These are phyloP conservation scores for Anadara kagoshimensis DNA, from an alignment of 1,140 invertebrate species.

Conservation along the genomic window DNA sequence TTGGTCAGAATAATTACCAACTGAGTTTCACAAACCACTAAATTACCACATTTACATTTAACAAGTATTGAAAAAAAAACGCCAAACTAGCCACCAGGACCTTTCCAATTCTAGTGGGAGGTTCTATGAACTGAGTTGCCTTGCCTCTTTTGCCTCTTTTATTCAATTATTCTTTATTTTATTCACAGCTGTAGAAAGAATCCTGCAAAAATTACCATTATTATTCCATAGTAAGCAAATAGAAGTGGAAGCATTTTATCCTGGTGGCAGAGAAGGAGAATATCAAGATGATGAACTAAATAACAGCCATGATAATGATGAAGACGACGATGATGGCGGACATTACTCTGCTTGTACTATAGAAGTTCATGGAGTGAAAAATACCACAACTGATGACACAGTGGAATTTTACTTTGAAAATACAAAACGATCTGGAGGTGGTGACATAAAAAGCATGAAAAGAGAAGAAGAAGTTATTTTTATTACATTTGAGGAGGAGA, in stretches of 20 bases:
- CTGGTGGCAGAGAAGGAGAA: not conserved
- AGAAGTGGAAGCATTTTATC: too few species aligned
- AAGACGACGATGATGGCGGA: not conserved
- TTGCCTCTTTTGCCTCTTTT: not conserved
- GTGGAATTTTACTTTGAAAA: conserved; percentile 48
- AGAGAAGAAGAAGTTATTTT: conserved; percentile 10
- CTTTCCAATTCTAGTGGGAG: too few species aligned
- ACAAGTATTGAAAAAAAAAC: too few species aligned
- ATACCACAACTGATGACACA: conserved; percentile 25
- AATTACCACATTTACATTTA: too few species aligned
- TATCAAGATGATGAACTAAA: not conserved
- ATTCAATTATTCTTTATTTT: not conserved
- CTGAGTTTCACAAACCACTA: too few species aligned
- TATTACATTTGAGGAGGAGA: conserved; percentile 36
- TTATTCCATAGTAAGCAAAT: conserved; percentile 11
- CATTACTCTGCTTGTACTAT: conserved; percentile 6
- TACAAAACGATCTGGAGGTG: conserved; percentile 42
- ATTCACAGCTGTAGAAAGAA: conserved; percentile 8
- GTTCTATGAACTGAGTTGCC: too few species aligned
- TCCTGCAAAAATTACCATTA: conserved; percentile 14
- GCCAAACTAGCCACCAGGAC: too few species aligned
- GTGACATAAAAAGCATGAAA: conserved; percentile 17
- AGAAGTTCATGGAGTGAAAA: conserved; percentile 29
- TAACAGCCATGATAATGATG: not conserved
- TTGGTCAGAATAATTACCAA: too few species aligned